Conservation (phyloP, 2,888 invertebrate genomes). For the Diarsia rubi region DNA sequence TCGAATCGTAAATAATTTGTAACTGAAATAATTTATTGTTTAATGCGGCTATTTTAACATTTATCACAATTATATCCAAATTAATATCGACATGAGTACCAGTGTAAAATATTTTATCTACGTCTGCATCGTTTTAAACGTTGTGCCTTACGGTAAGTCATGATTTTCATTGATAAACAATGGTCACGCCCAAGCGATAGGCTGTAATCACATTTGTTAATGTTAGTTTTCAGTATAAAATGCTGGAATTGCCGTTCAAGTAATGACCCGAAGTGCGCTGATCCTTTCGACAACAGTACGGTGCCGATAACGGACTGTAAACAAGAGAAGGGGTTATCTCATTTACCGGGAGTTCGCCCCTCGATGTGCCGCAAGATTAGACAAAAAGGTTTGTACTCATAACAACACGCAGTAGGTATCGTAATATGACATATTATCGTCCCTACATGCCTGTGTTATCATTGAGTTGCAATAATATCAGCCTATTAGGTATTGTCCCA, state of each 20-base stretch:
- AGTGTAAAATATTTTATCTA: slow-evolving; percentile 57
- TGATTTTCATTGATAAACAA: slow-evolving; percentile 48
- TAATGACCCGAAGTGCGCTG: slow-evolving; percentile 96
- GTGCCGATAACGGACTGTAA: slow-evolving; percentile 96
- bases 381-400: slow-evolving; percentile 93
- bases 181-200: slow-evolving; percentile 79
- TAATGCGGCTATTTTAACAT: not conserved
- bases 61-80: not conserved
- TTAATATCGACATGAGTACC: slow-evolving; percentile 39
- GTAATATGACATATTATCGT: not conserved
- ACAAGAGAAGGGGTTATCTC: slow-evolving; percentile 91
- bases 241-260: slow-evolving; percentile 98
- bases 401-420: not conserved
- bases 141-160: slow-evolving; percentile 72
- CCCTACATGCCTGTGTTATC: not conserved
- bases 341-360: slow-evolving; percentile 93
- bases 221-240: slow-evolving; percentile 93
- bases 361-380: slow-evolving; percentile 98
- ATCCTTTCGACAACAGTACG: slow-evolving; percentile 97
- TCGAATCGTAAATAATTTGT: not conserved
- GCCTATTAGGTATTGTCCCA: not conserved
- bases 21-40: slow-evolving; percentile 3
- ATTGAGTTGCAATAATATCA: not conserved
- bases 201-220: slow-evolving; percentile 41
- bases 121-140: slow-evolving; percentile 63